Evolutionary conservation across 2,888 invertebrate genomes (phyloP), one percentile per base, ranked within the genome.

Genomic region (Coleophora deauratella): DNA sequence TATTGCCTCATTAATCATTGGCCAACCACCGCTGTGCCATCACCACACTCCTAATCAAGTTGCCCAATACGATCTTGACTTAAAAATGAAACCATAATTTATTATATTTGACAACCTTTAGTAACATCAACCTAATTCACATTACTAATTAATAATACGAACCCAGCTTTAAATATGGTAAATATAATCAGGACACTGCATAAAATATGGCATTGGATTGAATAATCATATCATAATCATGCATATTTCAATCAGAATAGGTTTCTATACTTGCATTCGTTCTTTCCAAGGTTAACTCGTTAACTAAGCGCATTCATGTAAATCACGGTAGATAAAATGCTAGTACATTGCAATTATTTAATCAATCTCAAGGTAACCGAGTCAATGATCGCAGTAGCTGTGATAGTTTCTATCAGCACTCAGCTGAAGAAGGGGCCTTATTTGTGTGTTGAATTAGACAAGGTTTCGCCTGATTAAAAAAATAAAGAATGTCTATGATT

Each of bases 231-330:
- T 21, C 21, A 21, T 21, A 21, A 4, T 31, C 11, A n/a, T 9
- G 3, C 11, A n/a, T 31, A 11, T 31, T 31, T n/a, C 31, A n/a
- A n/a, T 3, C n/a, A 40, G 53, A 52, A 40, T 45, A 38, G 40
- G 34, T 9, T 14, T 28, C 27, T 46, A 21, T 21, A 21, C 21
- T 21, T 63, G 49, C 58, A 55, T 61, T 64, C 48, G 50, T 46
- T 59, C 50, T 47, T 48, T 57, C 55, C 66, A 69, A 70, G 72
- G 70, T 51, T 57, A 71, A 65, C 69, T 51, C 46, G 66, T 59
- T 61, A 51, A 21, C 21, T 21, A n/a, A n/a, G n/a, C n/a, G 46
- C 51, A 55, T 50, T 55, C 51, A 50, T 58, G 51, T 53, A 52
- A 57, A 40, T 40, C 35, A 40, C 34, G 9, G 28, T 27, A 21